Conservation (phyloP, 2,797 vertebrate genomes). For the Acomys russatus region DNA sequence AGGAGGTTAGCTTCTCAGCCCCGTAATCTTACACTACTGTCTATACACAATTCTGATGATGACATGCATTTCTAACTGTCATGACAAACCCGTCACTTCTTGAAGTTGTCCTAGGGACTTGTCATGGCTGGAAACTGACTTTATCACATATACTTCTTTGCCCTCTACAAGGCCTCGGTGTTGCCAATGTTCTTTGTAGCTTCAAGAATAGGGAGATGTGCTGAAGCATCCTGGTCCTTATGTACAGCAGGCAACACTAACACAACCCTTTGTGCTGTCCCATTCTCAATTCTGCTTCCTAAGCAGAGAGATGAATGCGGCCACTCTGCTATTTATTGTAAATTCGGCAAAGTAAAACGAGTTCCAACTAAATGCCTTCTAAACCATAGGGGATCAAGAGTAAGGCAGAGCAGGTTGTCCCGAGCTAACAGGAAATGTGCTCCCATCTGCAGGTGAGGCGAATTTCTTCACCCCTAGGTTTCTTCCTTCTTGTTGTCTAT, state of each 20-base stretch:
- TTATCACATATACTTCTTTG: too few species aligned
- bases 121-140: neutral
- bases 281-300: neutral
- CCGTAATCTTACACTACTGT: neutral
- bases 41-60: neutral
- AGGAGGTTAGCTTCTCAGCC: neutral
- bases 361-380: neutral
- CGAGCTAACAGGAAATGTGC: neutral
- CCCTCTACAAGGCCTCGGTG: neutral
- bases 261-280: neutral
- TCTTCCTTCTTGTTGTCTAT: neutral
- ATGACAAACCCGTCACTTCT: neutral
- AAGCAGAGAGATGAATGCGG: neutral
- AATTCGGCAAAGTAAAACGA: neutral
- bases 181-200: neutral
- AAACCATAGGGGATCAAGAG: neutral
- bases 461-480: neutral
- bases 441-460: neutral
- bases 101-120: neutral
- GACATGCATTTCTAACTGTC: neutral
- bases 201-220: neutral
- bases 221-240: neutral
- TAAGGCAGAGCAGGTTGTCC: neutral
- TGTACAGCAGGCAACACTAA: rapidly evolving
- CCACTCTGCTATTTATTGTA: neutral